phyloP scores from a whole-genome alignment of 2,113 vertebrate genomes.

The Psephotus haematonotus region DNA sequence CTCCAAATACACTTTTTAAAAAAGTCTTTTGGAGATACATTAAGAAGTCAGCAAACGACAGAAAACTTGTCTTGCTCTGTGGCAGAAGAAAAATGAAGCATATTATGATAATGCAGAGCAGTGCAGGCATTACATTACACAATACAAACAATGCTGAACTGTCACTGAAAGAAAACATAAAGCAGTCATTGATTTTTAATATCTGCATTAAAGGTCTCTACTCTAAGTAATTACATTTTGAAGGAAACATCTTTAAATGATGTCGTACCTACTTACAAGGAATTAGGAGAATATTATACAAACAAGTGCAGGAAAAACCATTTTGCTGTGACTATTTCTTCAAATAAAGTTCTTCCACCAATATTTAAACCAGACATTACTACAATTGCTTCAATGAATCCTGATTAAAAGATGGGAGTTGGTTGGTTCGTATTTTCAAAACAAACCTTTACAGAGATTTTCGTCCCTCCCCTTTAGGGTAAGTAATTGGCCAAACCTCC shows the following conservation, averaged over 20 bases:
- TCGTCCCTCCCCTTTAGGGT: not conserved
- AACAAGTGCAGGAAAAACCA: slow-evolving; percentile 36
- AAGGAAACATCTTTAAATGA: slow-evolving; percentile 45
- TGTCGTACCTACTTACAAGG: slow-evolving; percentile 41
- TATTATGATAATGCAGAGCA: slow-evolving; percentile 16
- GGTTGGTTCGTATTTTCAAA: not conserved
- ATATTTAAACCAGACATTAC: not conserved
- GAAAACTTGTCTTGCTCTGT: slow-evolving; percentile 4
- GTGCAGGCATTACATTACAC: not conserved
- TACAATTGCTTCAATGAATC: not conserved
- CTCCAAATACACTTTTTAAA: not conserved
- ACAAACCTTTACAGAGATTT: not conserved
- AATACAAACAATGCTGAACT: slow-evolving; percentile 33
- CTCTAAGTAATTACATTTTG: slow-evolving; percentile 57
- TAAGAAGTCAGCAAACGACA: slow-evolving; percentile 21
- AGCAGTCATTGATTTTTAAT: slow-evolving; percentile 62
- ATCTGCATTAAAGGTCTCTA: slow-evolving; percentile 46
- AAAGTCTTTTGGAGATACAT: slow-evolving; percentile 8
- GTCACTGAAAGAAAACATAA: slow-evolving; percentile 32
- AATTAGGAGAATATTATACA: slow-evolving; percentile 63
- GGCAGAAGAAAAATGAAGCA: not conserved
- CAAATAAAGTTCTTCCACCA: not conserved
- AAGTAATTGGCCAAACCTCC: not conserved
- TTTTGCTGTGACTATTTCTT: slow-evolving; percentile 1
- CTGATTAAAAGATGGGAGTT: not conserved